phyloP scores from a whole-genome alignment of 2,797 vertebrate genomes.

The Pangasius mekongensis region DNA sequence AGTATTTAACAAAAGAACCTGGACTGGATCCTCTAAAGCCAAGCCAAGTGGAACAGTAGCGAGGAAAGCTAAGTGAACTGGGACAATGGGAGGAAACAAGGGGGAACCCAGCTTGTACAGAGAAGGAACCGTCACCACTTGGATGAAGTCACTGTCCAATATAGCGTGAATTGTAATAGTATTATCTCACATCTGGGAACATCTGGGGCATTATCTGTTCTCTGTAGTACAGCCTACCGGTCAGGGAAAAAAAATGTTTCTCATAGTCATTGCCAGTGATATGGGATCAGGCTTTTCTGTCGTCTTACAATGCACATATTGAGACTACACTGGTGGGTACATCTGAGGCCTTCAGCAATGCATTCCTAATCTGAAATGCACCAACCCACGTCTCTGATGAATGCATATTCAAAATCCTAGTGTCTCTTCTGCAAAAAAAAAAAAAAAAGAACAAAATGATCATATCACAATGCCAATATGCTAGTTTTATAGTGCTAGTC shows the following conservation, averaged over 20 bases:
- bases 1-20: constrained; percentile 43
- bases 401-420: background rate
- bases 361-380: constrained; percentile 35
- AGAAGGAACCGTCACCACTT: constrained; percentile 20
- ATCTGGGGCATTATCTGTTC: constrained; percentile 33
- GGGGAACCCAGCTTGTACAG: constrained; percentile 25
- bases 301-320: constrained; percentile 38
- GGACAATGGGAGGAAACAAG: constrained; percentile 56
- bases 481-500: background rate
- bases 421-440: constrained; percentile 7
- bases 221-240: background rate
- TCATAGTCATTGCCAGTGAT: constrained; percentile 29
- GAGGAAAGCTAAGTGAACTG: constrained; percentile 41
- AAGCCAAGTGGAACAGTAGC: constrained; percentile 34
- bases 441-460: constrained; percentile 2
- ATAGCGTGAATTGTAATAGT: constrained; percentile 6
- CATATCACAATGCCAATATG: background rate
- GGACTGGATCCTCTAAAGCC: constrained; percentile 12
- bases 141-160: constrained; percentile 42
- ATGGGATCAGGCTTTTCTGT: constrained; percentile 18
- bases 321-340: constrained; percentile 27
- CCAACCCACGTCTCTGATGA: constrained; percentile 26
- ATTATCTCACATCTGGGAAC: constrained; percentile 32
- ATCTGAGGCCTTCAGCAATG: constrained; percentile 29
- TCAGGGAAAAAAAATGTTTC: constrained; percentile 8